Conservation (phyloP, 2,888 invertebrate genomes). For the Chouioia cunea region DNA sequence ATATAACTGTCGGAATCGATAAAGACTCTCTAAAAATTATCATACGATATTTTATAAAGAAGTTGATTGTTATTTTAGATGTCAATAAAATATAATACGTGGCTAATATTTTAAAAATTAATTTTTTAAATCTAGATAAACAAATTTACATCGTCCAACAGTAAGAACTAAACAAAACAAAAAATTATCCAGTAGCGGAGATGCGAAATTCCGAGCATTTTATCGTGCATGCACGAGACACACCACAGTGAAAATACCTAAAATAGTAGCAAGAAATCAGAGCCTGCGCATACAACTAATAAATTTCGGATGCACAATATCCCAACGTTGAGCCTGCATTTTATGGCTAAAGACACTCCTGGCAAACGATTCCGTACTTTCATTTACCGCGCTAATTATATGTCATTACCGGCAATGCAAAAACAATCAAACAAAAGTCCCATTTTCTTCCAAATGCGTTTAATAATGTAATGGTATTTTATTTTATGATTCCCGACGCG, state of each 20-base stretch:
- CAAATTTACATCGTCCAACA: too few species aligned
- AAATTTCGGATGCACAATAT: constrained; percentile 42
- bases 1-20: too few species aligned
- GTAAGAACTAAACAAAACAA: not conserved
- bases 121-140: too few species aligned
- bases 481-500: constrained; percentile 12
- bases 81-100: too few species aligned
- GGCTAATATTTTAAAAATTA: too few species aligned
- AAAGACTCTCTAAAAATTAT: too few species aligned
- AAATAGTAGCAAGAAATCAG: constrained; percentile 4
- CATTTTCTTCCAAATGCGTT: not conserved
- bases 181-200: not conserved
- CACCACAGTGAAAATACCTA: constrained; percentile 10
- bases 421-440: constrained; percentile 6
- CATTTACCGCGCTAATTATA: not conserved
- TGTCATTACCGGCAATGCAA: not conserved
- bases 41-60: too few species aligned
- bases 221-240: not conserved
- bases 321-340: constrained; percentile 18
- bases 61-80: too few species aligned
- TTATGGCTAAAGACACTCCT: constrained; percentile 25
- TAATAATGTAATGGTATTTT: constrained; percentile 32
- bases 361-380: constrained; percentile 1
- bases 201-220: constrained; percentile 5
- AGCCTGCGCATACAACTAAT: constrained; percentile 19